phyloP scores from a whole-genome alignment of 2,113 vertebrate genomes.

The Plecturocebus donacophilus region DNA sequence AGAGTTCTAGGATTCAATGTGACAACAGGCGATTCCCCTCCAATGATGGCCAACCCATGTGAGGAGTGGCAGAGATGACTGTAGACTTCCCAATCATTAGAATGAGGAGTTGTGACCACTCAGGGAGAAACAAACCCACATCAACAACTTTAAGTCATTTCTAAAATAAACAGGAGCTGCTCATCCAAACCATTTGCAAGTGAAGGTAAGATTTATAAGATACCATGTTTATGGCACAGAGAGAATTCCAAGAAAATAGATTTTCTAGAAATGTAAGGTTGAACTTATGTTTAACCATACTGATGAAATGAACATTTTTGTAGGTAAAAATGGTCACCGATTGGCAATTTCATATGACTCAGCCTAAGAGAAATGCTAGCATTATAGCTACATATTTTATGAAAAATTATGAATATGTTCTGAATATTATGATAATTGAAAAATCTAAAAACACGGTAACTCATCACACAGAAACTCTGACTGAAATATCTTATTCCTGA shows the following conservation, averaged over 20 bases:
- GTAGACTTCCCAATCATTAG: not conserved
- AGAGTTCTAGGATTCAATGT: not conserved
- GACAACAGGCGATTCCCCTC: not conserved
- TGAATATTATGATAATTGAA: not conserved
- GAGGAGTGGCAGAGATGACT: not conserved
- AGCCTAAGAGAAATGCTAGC: not conserved
- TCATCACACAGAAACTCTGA: not conserved
- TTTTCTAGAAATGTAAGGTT: conserved; percentile 3
- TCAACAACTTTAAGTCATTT: not conserved
- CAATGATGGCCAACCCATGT: fast-evolving
- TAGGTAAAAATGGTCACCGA: not conserved
- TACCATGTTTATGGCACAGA: not conserved
- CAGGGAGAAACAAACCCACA: not conserved
- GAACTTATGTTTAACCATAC: conserved; percentile 19
- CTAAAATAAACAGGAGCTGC: not conserved
- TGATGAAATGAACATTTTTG: not conserved
- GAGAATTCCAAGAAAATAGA: conserved; percentile 32
- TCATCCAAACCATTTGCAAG: not conserved
- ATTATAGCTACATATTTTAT: conserved; percentile 23
- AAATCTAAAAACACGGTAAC: not conserved
- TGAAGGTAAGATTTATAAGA: not conserved
- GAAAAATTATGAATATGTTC: not conserved
- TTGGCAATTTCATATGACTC: not conserved
- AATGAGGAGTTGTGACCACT: not conserved
- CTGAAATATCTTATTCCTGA: not conserved